Evolutionary conservation across 2,888 invertebrate species (phyloP).

Genomic region (Hydriomena furcata): DNA sequence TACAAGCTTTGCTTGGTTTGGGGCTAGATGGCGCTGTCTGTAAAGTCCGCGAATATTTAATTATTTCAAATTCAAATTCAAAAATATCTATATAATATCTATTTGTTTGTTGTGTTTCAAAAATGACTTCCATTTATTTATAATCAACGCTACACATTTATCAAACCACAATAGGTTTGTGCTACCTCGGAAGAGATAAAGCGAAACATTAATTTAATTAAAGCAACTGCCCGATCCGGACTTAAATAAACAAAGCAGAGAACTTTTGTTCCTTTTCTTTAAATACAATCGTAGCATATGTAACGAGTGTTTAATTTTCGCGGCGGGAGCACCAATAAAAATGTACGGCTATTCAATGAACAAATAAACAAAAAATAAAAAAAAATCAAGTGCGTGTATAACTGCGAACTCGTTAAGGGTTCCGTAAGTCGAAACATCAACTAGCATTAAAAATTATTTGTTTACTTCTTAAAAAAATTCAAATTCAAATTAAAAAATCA

Average conservation of each 20-base stretch:
- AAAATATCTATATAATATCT: too few species aligned
- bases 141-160: not conserved
- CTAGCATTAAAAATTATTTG: too few species aligned
- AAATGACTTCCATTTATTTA: not conserved
- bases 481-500: too few species aligned
- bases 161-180: slow-evolving; percentile 4
- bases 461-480: too few species aligned
- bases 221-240: slow-evolving; percentile 31
- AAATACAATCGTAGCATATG: slow-evolving; percentile 54
- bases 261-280: slow-evolving; percentile 43
- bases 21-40: too few species aligned
- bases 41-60: too few species aligned
- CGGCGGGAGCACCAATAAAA: slow-evolving; percentile 66
- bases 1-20: too few species aligned
- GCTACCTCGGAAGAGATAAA: slow-evolving; percentile 18
- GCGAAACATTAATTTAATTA: slow-evolving; percentile 36
- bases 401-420: not conserved
- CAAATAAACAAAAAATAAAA: slow-evolving; percentile 25
- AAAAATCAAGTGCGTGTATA: not conserved
- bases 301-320: slow-evolving; percentile 72
- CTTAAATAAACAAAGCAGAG: slow-evolving; percentile 53
- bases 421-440: not conserved
- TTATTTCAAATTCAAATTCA: too few species aligned
- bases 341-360: slow-evolving; percentile 60
- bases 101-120: too few species aligned